Conservation (phyloP, 1,140 invertebrate species). For the Sminthurinus signatus region DNA sequence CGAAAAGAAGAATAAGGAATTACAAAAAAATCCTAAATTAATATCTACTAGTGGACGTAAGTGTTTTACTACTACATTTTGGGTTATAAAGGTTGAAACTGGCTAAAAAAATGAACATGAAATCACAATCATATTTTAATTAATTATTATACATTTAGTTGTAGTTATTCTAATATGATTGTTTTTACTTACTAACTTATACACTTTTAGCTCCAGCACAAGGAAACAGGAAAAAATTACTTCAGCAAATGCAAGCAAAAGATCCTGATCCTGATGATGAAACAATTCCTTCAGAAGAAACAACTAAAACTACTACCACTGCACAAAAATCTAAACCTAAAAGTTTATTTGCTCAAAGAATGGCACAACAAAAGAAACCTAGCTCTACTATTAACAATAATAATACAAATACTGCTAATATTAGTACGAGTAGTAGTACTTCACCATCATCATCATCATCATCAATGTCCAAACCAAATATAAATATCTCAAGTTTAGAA, state of each 20-base stretch:
- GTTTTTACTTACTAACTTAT: not conserved
- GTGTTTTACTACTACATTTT: no score
- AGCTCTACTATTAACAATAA: not conserved
- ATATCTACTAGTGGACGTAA: constrained; percentile 3
- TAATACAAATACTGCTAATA: not conserved
- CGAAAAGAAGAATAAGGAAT: no score
- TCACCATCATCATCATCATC: not conserved
- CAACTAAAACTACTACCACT: not conserved
- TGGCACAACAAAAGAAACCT: constrained; percentile 1
- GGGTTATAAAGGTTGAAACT: no score
- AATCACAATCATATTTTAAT: not conserved
- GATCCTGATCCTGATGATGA: not conserved
- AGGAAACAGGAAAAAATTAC: no score
- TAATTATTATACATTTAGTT: not conserved
- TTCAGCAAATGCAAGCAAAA: not conserved
- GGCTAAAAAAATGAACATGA: not conserved
- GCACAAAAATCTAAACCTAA: not conserved
- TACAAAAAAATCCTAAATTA: no score
- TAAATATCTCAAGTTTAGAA: no score
- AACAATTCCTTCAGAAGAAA: not conserved
- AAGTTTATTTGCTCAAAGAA: constrained; percentile 13
- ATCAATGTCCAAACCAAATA: not conserved
- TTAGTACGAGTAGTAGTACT: not conserved
- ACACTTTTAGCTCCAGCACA: not conserved
- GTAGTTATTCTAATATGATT: not conserved